A percentile compares a stretch with the other conserved stretches of the same genome.
These are phyloP conservation scores for Heliothis subflexa DNA, from an alignment of 1,140 invertebrate species.

Conservation along the genomic window DNA sequence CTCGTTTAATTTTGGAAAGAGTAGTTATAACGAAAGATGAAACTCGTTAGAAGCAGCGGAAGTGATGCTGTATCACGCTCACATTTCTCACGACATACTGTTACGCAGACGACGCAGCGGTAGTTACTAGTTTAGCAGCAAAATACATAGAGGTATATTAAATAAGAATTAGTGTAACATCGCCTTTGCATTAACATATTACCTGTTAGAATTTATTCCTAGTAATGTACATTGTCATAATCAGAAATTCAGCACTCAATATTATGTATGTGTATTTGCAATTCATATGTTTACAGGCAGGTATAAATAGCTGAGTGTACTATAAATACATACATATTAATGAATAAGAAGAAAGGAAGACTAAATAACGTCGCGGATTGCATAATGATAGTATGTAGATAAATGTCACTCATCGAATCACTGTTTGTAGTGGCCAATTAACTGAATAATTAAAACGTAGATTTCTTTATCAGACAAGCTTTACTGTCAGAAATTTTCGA, in stretches of 20 bases:
- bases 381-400: conserved; percentile 42
- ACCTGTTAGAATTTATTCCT: conserved; percentile 39
- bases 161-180: conserved; percentile 53
- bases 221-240: conserved; percentile 32
- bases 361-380: conserved; percentile 35
- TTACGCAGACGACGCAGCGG: conserved; percentile 74
- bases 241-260: conserved; percentile 30
- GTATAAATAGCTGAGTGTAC: conserved; percentile 40
- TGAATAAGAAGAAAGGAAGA: conserved; percentile 41
- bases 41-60: conserved; percentile 6
- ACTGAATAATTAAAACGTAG: conserved; percentile 3
- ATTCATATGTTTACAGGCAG: conserved; percentile 41
- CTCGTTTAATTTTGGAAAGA: neutral
- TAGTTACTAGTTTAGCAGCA: conserved; percentile 68
- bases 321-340: conserved; percentile 48
- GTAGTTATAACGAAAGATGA: neutral
- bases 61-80: conserved; percentile 37
- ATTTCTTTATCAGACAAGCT: too few species aligned
- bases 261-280: conserved; percentile 36
- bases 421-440: conserved; percentile 13
- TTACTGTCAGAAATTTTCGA: too few species aligned
- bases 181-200: conserved; percentile 18
- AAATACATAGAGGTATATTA: conserved; percentile 56
- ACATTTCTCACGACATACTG: conserved; percentile 60
- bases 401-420: neutral